Percentiles rank a stretch among this genome's conserved stretches.
Evolutionary conservation across 2,113 vertebrate species (phyloP).

Genomic region (Oenanthe oenanthe): DNA sequence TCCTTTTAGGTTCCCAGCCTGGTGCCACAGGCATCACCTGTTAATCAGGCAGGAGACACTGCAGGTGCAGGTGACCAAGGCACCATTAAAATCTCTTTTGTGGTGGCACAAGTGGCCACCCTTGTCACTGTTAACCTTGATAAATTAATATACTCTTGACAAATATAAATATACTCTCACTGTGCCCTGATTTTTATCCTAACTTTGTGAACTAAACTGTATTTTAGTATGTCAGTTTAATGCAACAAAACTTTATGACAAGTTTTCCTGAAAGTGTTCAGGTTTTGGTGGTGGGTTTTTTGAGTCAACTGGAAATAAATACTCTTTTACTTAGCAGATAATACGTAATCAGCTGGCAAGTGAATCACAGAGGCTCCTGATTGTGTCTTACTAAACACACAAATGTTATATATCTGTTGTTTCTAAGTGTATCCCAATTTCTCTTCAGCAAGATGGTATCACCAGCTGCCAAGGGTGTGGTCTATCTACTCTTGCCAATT

Average conservation of each 20-base stretch:
- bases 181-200: background rate
- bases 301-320: conserved; percentile 33
- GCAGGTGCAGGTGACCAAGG: background rate
- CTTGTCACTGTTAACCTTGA: background rate
- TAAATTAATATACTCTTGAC: background rate
- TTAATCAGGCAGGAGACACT: background rate
- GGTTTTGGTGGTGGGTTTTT: background rate
- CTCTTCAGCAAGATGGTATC: conserved; percentile 34
- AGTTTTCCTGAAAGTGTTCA: background rate
- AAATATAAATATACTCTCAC: background rate
- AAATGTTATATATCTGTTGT: conserved; percentile 48
- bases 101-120: background rate
- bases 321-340: conserved; percentile 74
- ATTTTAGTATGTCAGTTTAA: background rate
- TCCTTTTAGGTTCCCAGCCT: background rate
- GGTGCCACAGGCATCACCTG: rapidly evolving
- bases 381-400: conserved; percentile 50
- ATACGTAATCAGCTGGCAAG: conserved; percentile 56
- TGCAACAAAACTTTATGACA: background rate
- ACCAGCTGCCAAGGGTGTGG: conserved; percentile 51
- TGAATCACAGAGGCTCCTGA: conserved; percentile 69
- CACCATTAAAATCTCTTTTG: background rate
- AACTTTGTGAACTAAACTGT: background rate
- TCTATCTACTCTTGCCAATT: conserved; percentile 33
- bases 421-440: conserved; percentile 56